phyloP scores from a whole-genome alignment of 2,888 invertebrate species.

The Dryobotodes eremita region DNA sequence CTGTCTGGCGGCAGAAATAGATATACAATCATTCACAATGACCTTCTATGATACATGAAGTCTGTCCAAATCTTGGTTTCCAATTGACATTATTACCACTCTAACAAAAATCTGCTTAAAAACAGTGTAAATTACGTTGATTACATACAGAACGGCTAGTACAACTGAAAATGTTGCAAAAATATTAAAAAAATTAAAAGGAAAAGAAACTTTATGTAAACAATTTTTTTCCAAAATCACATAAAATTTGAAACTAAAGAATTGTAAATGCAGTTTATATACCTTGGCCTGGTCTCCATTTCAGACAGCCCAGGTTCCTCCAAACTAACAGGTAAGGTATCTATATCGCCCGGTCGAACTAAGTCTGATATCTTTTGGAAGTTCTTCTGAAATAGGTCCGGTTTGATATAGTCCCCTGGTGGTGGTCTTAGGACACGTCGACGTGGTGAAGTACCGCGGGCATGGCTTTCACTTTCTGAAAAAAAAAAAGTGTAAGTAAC shows the following conservation, averaged over 20 bases:
- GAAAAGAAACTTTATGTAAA: not conserved
- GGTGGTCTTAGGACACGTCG: conserved; percentile 90
- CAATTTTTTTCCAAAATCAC: not conserved
- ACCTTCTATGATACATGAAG: not conserved
- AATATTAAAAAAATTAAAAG: not conserved
- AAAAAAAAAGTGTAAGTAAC: not conserved
- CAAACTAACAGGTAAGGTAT: conserved; percentile 73
- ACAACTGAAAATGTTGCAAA: not conserved
- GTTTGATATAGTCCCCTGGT: conserved; percentile 91
- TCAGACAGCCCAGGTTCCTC: conserved; percentile 79
- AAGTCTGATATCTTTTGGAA: conserved; percentile 89
- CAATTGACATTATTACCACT: not conserved
- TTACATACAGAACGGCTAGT: not conserved
- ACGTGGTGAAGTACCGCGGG: conserved; percentile 79
- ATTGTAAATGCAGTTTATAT: conserved; percentile 36
- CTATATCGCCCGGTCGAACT: conserved; percentile 83
- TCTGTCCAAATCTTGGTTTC: not conserved
- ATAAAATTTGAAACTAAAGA: no score
- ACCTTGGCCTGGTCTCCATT: conserved; percentile 84
- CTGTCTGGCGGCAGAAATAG: not conserved
- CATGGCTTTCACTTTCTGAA: conserved; percentile 76
- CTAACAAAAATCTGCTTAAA: not conserved
- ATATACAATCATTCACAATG: not conserved
- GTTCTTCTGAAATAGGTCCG: conserved; percentile 90
- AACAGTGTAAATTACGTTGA: not conserved